These are phyloP conservation scores for Leptinotarsa lineolata DNA, from an alignment of 1,140 invertebrate genomes.

Conservation along the genomic window DNA sequence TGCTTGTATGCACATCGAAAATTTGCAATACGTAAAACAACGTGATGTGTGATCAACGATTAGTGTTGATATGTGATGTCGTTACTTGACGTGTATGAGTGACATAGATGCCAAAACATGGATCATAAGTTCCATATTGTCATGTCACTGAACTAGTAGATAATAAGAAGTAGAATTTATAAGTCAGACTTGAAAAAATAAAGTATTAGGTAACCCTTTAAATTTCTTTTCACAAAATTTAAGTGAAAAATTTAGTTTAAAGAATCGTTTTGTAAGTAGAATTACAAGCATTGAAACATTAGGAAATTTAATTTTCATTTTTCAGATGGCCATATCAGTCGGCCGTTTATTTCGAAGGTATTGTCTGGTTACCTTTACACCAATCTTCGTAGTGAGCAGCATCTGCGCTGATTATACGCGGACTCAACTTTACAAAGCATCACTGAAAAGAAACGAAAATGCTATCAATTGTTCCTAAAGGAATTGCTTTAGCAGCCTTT, in stretches of 20 bases:
- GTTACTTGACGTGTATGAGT: too few species aligned
- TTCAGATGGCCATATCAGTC: constrained; percentile 50
- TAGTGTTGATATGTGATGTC: too few species aligned
- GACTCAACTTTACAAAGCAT: constrained; percentile 71
- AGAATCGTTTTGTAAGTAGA: background rate
- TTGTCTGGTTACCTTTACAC: constrained; percentile 67
- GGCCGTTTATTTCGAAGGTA: constrained; percentile 61
- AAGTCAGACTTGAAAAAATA: too few species aligned
- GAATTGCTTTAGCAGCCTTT: constrained; percentile 53
- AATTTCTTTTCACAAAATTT: background rate
- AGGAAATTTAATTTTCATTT: background rate
- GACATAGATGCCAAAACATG: too few species aligned
- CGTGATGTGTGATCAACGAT: too few species aligned
- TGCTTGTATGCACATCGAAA: too few species aligned
- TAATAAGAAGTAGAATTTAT: too few species aligned
- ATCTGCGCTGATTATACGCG: constrained; percentile 73
- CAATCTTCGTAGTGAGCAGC: constrained; percentile 59
- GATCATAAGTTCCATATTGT: too few species aligned
- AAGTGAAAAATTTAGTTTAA: background rate
- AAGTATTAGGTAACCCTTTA: background rate
- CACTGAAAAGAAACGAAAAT: constrained; percentile 51
- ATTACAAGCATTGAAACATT: background rate
- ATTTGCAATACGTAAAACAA: too few species aligned
- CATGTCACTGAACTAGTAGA: too few species aligned
- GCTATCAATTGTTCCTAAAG: constrained; percentile 56